Percentiles rank a stretch among this genome's conserved stretches.
Conservation (phyloP, 1,140 invertebrate species). For the Drosophila auraria region DNA sequence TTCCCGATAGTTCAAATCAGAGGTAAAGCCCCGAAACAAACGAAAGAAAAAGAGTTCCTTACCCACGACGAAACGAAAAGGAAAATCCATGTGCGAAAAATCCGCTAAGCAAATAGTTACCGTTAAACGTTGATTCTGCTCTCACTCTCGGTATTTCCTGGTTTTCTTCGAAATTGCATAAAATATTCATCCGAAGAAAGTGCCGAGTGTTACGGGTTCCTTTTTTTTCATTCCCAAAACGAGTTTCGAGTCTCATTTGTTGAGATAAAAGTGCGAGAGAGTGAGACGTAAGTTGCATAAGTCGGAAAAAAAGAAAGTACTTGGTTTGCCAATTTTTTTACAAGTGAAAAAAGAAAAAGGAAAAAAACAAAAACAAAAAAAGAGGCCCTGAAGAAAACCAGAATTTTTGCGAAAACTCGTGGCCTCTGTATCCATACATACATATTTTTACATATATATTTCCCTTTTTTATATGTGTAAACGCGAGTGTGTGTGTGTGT, state of each 20-base stretch:
- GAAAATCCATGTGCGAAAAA: slow-evolving; percentile 5
- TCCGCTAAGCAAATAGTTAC: slow-evolving; percentile 10
- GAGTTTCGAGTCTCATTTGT: slow-evolving; percentile 10
- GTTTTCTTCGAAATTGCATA: slow-evolving; percentile 9
- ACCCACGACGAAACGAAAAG: slow-evolving; percentile 5
- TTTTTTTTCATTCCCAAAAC: slow-evolving; percentile 22
- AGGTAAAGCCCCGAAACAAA: slow-evolving; percentile 61
- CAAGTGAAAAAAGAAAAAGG: slow-evolving; percentile 1
- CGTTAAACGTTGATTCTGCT: slow-evolving; percentile 7
- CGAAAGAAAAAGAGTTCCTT: slow-evolving; percentile 37
- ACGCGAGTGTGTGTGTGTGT: slow-evolving; percentile 10
- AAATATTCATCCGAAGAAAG: slow-evolving; percentile 1
- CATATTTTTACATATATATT: slow-evolving; percentile 10
- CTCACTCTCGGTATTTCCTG: neutral
- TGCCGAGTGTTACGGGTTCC: slow-evolving; percentile 15
- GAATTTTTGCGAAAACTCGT: slow-evolving; percentile 4
- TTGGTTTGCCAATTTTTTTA: slow-evolving; percentile 3
- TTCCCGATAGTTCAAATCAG: slow-evolving; percentile 84
- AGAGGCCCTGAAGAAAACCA: slow-evolving; percentile 1
- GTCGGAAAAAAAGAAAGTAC: slow-evolving; percentile 22
- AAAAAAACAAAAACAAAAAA: slow-evolving; percentile 5
- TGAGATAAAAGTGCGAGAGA: slow-evolving; percentile 60
- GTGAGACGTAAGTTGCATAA: slow-evolving; percentile 83
- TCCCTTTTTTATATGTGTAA: neutral
- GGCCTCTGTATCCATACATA: slow-evolving; percentile 22